Base-by-base conservation (phyloP, 1,140 invertebrate species). In the Drosophila lacteicornis region DNA sequence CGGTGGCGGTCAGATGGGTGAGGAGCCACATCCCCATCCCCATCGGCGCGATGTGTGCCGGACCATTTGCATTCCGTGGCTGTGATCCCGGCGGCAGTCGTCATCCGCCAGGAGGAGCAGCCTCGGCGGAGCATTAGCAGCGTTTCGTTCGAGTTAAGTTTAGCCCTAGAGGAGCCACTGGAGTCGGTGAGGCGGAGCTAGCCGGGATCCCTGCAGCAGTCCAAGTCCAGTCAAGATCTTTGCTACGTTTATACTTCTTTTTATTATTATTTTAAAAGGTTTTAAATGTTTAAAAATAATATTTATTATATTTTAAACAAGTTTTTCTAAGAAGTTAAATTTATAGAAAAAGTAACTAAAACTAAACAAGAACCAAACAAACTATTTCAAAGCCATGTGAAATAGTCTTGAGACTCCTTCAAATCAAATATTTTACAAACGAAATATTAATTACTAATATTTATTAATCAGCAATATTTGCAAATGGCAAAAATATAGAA, bases 41-140 rank as follows among this genome's bases (percentile, higher is more conserved):
- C 79, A 86, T 5, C 53, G 84, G 15, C 84, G 87, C 15, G 91
- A 92, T 47, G 84, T 92, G 7, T 92, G 91, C 56, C 91, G 91
- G 67, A 83, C 91, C 51, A 92, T 92, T 65, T 92, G 91, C 60
- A 92, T 92, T 53, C 91, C 91, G 7, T 92, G 91, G 91, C 82
- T 92, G 17, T 92, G 68, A 79, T 57, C 38, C 46, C 63, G 61
- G 59, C 13, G 36, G 11, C 46, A 43, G 46, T 22, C 11, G 62
- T 12, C 33, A 33, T 8, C 33, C 27, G 25, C 38, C 38, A 42
- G 40, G 17, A 55, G 53, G 8, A 40, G 53, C 53, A 55, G 53
- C 53, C 53, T 15, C 17, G 27, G 27, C 6, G 51, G 30, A 36
- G 43, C n/a, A 45, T 30, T 30, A 30, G 43, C 43, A 45, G 33